phyloP scores from a whole-genome alignment of 2,888 invertebrate species.

The Chrysolina haemoptera region DNA sequence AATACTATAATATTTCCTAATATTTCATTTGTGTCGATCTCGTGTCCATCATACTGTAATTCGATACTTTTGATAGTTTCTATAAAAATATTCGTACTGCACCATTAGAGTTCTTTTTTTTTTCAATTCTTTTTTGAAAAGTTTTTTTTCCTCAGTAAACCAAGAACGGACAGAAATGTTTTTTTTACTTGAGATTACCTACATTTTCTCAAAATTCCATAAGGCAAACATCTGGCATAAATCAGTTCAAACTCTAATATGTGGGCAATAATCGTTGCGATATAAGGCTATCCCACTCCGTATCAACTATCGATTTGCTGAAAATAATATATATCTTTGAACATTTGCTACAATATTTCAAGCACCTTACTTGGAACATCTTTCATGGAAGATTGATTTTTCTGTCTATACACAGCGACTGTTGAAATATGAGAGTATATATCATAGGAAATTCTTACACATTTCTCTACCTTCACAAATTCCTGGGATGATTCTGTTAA shows the following conservation, averaged over 20 bases:
- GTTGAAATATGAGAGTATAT: constrained; percentile 19
- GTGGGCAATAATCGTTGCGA: not conserved
- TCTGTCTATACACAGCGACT: constrained; percentile 25
- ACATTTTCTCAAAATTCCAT: not conserved
- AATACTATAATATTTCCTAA: too few relatives aligned
- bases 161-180: too few relatives aligned
- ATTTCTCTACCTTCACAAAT: constrained; percentile 30
- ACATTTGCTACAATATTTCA: constrained; percentile 26
- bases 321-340: constrained; percentile 22
- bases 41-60: too few relatives aligned
- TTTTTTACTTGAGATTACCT: too few relatives aligned
- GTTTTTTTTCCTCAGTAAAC: too few relatives aligned
- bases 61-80: too few relatives aligned
- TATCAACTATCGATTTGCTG: constrained; percentile 23
- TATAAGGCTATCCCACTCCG: constrained; percentile 12
- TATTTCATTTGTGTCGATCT: too few relatives aligned
- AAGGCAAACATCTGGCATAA: not conserved
- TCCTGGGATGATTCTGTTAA: constrained; percentile 15
- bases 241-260: not conserved
- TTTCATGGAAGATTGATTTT: constrained; percentile 23
- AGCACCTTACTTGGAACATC: constrained; percentile 25
- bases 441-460: constrained; percentile 25
- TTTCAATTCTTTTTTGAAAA: too few relatives aligned
- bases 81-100: too few relatives aligned
- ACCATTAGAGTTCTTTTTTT: too few relatives aligned